A percentile compares a stretch with the other conserved stretches of the same genome.
phyloP scores from a whole-genome alignment of 2,797 vertebrate species.

The Esox lucius region DNA sequence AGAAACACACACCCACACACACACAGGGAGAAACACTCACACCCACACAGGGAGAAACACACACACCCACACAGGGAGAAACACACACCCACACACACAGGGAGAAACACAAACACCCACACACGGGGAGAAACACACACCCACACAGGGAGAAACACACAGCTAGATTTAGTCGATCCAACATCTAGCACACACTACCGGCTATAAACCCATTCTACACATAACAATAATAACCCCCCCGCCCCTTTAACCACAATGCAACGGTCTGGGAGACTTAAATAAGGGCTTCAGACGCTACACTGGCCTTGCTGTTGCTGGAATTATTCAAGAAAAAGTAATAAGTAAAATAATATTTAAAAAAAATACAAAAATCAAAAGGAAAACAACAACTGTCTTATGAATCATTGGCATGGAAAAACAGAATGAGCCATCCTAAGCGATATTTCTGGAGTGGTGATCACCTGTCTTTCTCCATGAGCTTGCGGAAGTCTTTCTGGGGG shows the following conservation, averaged over 20 bases:
- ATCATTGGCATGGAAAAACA: neutral
- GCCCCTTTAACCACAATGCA: too few relatives aligned
- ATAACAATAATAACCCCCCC: too few relatives aligned
- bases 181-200: neutral
- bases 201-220: neutral
- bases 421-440: neutral
- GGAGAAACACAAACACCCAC: neutral
- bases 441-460: constrained; percentile 47
- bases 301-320: too few relatives aligned
- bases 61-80: neutral
- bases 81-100: neutral
- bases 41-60: too few relatives aligned
- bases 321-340: neutral
- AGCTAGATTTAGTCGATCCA: neutral
- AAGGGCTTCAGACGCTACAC: neutral
- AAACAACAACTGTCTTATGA: neutral
- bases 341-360: neutral
- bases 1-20: neutral
- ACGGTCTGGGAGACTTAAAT: neutral
- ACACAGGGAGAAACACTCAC: neutral
- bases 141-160: neutral
- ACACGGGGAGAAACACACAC: constrained; percentile 14
- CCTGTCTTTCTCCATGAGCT: constrained; percentile 89
- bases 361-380: neutral
- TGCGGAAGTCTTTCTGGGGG: constrained; percentile 76